Conservation (phyloP, 2,888 invertebrate genomes). For the Epirrhoe alternata region DNA sequence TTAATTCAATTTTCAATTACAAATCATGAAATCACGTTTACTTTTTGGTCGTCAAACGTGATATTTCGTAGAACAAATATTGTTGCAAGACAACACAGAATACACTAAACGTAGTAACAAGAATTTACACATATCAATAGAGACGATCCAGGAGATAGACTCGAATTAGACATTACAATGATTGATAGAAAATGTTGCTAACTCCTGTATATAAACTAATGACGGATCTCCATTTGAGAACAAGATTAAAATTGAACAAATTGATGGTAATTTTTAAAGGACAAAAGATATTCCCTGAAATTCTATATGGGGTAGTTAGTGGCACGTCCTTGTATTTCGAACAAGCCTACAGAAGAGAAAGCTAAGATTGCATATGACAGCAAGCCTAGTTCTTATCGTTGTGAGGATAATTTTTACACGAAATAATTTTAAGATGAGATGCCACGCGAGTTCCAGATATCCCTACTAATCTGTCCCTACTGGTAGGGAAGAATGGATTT, state of each 20-base stretch:
- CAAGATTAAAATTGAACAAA: background rate
- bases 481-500: too few species aligned
- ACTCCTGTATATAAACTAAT: slow-evolving; percentile 51
- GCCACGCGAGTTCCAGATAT: too few species aligned
- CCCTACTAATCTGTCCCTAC: too few species aligned
- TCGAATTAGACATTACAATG: slow-evolving; percentile 32
- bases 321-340: too few species aligned
- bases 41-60: too few species aligned
- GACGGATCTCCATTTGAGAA: slow-evolving; percentile 40
- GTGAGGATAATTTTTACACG: too few species aligned
- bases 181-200: slow-evolving; percentile 32
- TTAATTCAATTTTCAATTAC: slow-evolving; percentile 11
- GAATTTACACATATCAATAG: slow-evolving; percentile 33
- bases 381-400: too few species aligned
- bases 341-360: too few species aligned
- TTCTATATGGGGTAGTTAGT: too few species aligned
- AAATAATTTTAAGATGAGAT: too few species aligned
- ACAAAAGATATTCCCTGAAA: too few species aligned
- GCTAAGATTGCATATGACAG: too few species aligned
- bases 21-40: background rate
- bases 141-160: slow-evolving; percentile 48
- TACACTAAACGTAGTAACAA: slow-evolving; percentile 26
- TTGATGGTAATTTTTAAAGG: background rate
- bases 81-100: slow-evolving; percentile 12
- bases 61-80: background rate